Conservation (phyloP, 1,140 invertebrate species). For the Palaemon carinicauda region DNA sequence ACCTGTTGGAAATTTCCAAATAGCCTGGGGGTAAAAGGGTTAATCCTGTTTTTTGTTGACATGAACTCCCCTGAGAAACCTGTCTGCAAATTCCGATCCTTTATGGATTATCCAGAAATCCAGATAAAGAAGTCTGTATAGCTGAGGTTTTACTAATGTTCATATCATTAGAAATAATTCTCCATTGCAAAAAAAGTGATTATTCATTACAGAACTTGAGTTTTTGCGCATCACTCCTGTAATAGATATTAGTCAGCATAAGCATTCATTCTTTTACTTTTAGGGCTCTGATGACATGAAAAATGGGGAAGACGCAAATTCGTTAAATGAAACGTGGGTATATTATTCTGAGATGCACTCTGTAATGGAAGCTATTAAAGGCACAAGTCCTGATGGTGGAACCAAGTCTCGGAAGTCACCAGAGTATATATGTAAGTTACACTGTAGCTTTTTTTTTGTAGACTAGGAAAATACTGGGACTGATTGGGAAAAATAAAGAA, state of each 20-base stretch:
- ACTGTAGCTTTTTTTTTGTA: constrained; percentile 70
- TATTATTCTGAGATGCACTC: constrained; percentile 38
- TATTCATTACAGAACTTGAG: neutral
- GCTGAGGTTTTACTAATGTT: no score
- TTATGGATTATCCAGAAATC: no score
- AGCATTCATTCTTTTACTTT: neutral
- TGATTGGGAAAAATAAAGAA: no score
- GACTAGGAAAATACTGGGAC: neutral
- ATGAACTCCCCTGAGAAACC: no score
- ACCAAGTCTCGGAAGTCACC: constrained; percentile 71
- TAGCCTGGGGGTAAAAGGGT: no score
- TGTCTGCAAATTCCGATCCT: no score
- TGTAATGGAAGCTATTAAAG: constrained; percentile 60
- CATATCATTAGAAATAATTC: neutral
- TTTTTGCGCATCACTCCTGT: no score
- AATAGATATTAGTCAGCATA: no score
- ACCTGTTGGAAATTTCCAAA: no score
- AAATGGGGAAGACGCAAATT: constrained; percentile 2
- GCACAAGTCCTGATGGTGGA: constrained; percentile 60
- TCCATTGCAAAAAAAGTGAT: neutral
- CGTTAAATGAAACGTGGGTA: neutral
- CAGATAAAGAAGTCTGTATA: no score
- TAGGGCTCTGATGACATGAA: constrained; percentile 27
- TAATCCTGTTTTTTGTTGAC: no score
- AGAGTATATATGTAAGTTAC: constrained; percentile 67